Evolutionary conservation across 1,140 invertebrate species (phyloP), one percentile per base, ranked within the genome.

Genomic region (Nephotettix cincticeps): DNA sequence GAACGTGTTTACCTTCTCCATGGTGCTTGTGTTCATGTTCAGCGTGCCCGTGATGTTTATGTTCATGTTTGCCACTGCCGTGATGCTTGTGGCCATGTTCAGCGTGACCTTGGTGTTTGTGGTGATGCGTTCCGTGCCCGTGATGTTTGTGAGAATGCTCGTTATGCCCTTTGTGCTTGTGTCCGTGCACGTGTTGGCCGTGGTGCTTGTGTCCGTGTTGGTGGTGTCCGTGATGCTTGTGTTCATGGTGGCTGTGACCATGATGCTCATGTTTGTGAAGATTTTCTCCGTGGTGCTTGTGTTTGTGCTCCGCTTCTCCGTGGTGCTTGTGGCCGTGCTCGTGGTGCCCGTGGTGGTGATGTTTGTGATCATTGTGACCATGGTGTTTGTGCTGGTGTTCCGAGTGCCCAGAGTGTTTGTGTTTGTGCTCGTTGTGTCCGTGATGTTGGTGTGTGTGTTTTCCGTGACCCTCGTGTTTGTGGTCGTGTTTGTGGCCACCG

Each of bases 391-490:
- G 69, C 1, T 36, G 28, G 43, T 70, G 54, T n/a, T 70, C 69
- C n/a, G 69, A 28, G 27, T 70, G 69, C 19, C 69, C 69, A 6
- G 19, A 19, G 27, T 70, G 69, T 45, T 70, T 70, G 36, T 70
- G 69, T 25, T 36, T 36, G 29, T 70, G 69, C 23, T 56, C 69
- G 11, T n/a, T 27, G 9, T 70, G 54, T 32, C 69, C 69, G 1
- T 43, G 14, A 29, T 70, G 69, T 0, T 70, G 19, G 23, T 70
- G 69, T 2, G 23, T 13, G 23, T 70, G 69, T 30, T 70, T 58
- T 14, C 29, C 69, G 11, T 43, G 11, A 19, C 63, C 54, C 28
- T 61, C 29, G 63, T 65, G 63, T 25, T 65, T 65, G 23, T 65
- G 63, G 1, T 43, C 63, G 36, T 65, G 63, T 40, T 65, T 43